A percentile compares a stretch with the other conserved stretches of the same genome.
Evolutionary conservation across 2,113 vertebrate genomes (phyloP).

Genomic region (Marcusenius ussheri): DNA sequence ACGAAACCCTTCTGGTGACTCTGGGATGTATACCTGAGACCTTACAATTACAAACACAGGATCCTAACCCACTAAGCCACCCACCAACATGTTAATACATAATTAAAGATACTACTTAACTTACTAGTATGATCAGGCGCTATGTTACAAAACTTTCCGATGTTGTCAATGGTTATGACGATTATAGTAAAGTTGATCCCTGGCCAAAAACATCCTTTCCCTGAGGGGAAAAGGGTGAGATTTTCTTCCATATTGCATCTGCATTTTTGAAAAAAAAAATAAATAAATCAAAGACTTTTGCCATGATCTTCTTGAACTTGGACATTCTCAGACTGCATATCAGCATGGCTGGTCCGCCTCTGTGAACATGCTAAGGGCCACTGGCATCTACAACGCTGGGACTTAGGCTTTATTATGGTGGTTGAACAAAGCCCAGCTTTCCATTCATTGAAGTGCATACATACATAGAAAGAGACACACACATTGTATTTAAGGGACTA

Average conservation of each 20-base stretch:
- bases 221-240: neutral
- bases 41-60: neutral
- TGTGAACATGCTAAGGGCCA: slow-evolving; percentile 34
- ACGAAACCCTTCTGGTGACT: neutral
- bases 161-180: neutral
- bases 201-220: neutral
- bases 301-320: slow-evolving; percentile 46
- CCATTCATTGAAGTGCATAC: neutral
- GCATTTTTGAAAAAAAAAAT: slow-evolving; percentile 27
- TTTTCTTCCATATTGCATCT: slow-evolving; percentile 1
- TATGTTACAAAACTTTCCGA: neutral
- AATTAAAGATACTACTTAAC: neutral
- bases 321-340: slow-evolving; percentile 47
- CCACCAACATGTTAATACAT: neutral
- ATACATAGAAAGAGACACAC: neutral
- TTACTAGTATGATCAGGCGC: neutral
- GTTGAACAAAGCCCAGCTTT: slow-evolving; percentile 20
- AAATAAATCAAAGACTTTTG: slow-evolving; percentile 31
- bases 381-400: slow-evolving; percentile 30
- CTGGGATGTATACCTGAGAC: neutral
- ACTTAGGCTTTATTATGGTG: slow-evolving; percentile 33
- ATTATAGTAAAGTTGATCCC: neutral
- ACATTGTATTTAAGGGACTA: neutral
- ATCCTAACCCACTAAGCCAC: neutral
- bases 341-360: slow-evolving; percentile 38